Evolutionary conservation across 2,888 invertebrate species (phyloP).

Genomic region (Dynastes maya): DNA sequence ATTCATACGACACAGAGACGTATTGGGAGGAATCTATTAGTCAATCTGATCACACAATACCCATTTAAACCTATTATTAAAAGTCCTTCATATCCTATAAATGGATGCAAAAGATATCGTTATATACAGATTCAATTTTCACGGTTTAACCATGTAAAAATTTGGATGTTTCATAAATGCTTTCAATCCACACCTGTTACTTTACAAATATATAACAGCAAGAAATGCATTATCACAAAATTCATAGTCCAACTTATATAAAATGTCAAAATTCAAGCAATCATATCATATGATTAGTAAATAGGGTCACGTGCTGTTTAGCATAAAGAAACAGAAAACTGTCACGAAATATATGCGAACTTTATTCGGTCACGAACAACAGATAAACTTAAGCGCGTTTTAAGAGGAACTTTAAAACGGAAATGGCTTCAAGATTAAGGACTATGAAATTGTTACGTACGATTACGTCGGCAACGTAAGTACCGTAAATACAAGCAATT

Average conservation of each 20-base stretch:
- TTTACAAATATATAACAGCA: no score
- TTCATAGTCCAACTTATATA: no score
- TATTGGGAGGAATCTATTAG: neutral
- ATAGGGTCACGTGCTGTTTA: conserved; percentile 8
- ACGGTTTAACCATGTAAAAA: no score
- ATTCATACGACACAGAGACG: conserved; percentile 8
- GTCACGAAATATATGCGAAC: neutral
- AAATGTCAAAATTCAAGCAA: neutral
- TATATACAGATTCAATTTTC: no score
- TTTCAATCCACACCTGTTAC: no score
- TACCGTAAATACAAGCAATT: conserved; percentile 17
- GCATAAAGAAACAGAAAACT: conserved; percentile 13
- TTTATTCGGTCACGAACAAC: no score
- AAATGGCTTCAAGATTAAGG: conserved; percentile 52
- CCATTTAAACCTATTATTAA: conserved; percentile 1
- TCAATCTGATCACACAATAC: neutral
- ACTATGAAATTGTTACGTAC: conserved; percentile 52
- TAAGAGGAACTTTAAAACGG: neutral
- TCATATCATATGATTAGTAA: conserved; percentile 18
- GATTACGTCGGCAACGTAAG: conserved; percentile 53
- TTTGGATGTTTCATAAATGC: no score
- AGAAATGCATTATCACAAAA: neutral
- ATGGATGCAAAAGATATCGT: no score
- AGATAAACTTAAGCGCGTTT: no score
- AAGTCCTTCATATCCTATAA: neutral